These are phyloP conservation scores for Cryptotermes secundus DNA, from an alignment of 1,140 invertebrate genomes.

Conservation along the genomic window DNA sequence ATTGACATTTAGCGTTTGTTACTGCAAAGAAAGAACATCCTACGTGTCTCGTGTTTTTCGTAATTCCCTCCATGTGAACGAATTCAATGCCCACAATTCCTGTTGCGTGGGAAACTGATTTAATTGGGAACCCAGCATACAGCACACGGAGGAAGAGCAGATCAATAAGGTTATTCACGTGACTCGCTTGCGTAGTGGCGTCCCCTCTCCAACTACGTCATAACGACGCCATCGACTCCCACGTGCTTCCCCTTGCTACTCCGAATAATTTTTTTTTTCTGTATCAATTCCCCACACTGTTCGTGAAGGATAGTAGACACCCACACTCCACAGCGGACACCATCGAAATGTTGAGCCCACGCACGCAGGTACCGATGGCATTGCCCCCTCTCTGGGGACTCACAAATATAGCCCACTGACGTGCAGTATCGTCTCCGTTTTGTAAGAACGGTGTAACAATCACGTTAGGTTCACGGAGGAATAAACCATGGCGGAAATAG, in stretches of 20 bases:
- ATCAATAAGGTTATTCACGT: conserved; percentile 4
- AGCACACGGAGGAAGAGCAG: not conserved
- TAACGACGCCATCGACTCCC: not conserved
- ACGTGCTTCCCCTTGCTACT: not conserved
- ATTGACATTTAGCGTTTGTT: too few relatives aligned
- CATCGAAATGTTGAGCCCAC: too few relatives aligned
- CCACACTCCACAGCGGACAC: not conserved
- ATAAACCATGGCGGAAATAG: too few relatives aligned
- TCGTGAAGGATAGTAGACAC: not conserved
- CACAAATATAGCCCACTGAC: not conserved
- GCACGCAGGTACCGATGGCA: too few relatives aligned
- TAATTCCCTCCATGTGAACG: not conserved
- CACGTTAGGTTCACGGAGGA: not conserved
- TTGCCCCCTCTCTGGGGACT: not conserved
- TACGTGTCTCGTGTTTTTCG: not conserved
- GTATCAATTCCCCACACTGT: not conserved
- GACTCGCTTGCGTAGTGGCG: not conserved
- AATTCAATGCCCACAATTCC: not conserved
- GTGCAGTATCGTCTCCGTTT: not conserved
- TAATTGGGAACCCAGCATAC: not conserved
- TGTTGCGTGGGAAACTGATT: not conserved
- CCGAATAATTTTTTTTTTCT: not conserved
- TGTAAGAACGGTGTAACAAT: conserved; percentile 15
- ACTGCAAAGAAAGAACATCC: too few relatives aligned
- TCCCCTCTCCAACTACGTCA: not conserved